A percentile compares a stretch with the other conserved stretches of the same genome.
Evolutionary conservation across 2,797 vertebrate genomes (phyloP).

Genomic region (Phrynocephalus guinanensis): DNA sequence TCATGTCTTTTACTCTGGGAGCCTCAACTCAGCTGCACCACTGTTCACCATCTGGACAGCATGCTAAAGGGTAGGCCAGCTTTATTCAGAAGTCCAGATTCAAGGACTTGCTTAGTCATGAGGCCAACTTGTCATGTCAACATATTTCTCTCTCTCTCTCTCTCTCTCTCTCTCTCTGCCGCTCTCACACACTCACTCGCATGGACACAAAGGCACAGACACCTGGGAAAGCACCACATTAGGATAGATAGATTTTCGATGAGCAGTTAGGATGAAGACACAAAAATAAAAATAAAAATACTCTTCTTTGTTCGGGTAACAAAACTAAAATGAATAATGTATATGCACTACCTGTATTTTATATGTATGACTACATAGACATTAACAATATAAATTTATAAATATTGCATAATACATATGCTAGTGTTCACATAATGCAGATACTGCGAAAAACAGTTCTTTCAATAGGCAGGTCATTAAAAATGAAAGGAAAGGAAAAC

Average conservation of each 20-base stretch:
- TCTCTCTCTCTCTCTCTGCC: too few relatives aligned
- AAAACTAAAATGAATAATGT: conserved; percentile 2
- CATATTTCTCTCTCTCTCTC: not conserved
- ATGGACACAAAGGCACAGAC: too few relatives aligned
- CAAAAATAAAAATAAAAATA: not conserved
- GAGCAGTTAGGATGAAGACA: not conserved
- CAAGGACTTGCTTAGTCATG: not conserved
- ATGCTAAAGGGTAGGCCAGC: too few relatives aligned
- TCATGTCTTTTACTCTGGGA: too few relatives aligned
- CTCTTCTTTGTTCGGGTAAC: not conserved
- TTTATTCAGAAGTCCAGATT: not conserved
- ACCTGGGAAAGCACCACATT: not conserved
- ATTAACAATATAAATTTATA: too few relatives aligned
- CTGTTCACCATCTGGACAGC: too few relatives aligned
- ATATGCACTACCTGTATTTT: not conserved
- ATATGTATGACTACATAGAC: not conserved
- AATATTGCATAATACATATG: not conserved
- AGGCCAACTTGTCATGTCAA: not conserved
- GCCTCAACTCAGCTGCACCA: too few relatives aligned
- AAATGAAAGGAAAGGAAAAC: too few relatives aligned
- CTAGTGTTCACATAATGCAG: not conserved
- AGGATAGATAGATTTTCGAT: not conserved
- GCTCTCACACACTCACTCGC: too few relatives aligned
- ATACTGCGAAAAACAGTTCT: not conserved
- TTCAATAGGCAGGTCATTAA: not conserved